These are phyloP conservation scores for Temnothorax curvispinosus DNA, from an alignment of 1,140 invertebrate species.

Conservation along the genomic window DNA sequence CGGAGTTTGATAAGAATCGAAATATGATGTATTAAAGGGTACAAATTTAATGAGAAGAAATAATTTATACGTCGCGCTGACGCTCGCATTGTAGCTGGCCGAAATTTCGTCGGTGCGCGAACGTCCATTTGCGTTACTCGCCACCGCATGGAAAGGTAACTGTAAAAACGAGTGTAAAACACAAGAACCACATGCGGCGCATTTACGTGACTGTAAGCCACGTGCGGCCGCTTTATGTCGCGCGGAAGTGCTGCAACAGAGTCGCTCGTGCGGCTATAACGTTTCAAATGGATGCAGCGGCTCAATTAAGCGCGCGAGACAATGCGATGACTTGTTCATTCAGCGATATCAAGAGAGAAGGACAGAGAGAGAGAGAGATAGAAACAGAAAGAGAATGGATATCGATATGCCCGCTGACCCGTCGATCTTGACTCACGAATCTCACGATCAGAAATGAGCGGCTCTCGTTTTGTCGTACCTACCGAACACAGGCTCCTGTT, in stretches of 20 bases:
- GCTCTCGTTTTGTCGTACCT: not conserved
- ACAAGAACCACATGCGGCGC: conserved; percentile 47
- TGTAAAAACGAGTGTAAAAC: conserved; percentile 66
- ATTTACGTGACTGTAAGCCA: conserved; percentile 63
- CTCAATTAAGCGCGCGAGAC: conserved; percentile 65
- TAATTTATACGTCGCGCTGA: conserved; percentile 11
- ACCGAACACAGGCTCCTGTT: not conserved
- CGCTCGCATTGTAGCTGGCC: not conserved
- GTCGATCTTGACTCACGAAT: conserved; percentile 25
- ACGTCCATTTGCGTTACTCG: conserved; percentile 19
- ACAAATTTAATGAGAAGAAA: conserved; percentile 29
- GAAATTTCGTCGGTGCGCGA: conserved; percentile 27
- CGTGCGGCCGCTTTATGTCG: conserved; percentile 60
- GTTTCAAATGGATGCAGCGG: conserved; percentile 63
- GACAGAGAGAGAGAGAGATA: conserved; percentile 27
- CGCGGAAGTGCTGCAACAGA: conserved; percentile 46
- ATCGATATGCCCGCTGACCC: conserved; percentile 47
- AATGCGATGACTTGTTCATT: conserved; percentile 63
- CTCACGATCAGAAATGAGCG: not conserved
- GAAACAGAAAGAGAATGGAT: conserved; percentile 12
- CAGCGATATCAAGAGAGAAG: conserved; percentile 42
- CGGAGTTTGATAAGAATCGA: not conserved
- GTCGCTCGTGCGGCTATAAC: conserved; percentile 36
- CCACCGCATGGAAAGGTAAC: conserved; percentile 11
- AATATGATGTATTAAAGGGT: not conserved